Evolutionary conservation across 2,888 invertebrate genomes (phyloP), one percentile per base, ranked within the genome.

Genomic region (Parnassius orleans): DNA sequence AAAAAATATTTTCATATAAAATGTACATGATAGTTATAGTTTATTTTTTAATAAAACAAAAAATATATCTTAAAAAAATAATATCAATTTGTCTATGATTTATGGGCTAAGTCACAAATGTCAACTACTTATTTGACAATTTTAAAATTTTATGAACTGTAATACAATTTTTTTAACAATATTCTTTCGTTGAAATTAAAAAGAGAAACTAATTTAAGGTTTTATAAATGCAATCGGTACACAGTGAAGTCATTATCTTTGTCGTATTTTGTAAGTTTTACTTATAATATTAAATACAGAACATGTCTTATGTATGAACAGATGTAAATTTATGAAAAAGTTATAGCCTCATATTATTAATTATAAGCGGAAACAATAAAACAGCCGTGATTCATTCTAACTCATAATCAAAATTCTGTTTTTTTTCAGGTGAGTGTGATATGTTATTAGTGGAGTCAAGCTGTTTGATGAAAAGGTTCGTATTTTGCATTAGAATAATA

Each of bases 351-450:
- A 71, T 77, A 74, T 73, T 74, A 75, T 44, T 51, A 58, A 68
- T 65, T 70, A 69, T 72, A 71, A 68, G 66, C 73, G 72, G 74
- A 75, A 75, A 77, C 68, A 69, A 67, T 70, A 72, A 70, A 62
- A 70, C 65, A 68, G 64, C 68, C 64, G 68, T 67, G 60, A 63
- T 58, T 57, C 69, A 69, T 71, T 72, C 63, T 72, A 65, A 71
- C 63, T 69, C 5, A 33, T 58, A 57, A 68, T 61, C 68, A 61
- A 71, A 33, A 50, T 68, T 71, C 64, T 77, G 72, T 69, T 83
- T 81, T 19, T 77, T 88, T 90, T 72, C 88, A 90, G 90, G 90
- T 90, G 75, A 89, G 90, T 87, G 67, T 67, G 66, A 67, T 60
- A 66, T 65, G 61, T 63, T 67, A 60, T 68, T 64, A 63, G 57